phyloP scores from a whole-genome alignment of 2,797 vertebrate species.

The Psittacula echo region DNA sequence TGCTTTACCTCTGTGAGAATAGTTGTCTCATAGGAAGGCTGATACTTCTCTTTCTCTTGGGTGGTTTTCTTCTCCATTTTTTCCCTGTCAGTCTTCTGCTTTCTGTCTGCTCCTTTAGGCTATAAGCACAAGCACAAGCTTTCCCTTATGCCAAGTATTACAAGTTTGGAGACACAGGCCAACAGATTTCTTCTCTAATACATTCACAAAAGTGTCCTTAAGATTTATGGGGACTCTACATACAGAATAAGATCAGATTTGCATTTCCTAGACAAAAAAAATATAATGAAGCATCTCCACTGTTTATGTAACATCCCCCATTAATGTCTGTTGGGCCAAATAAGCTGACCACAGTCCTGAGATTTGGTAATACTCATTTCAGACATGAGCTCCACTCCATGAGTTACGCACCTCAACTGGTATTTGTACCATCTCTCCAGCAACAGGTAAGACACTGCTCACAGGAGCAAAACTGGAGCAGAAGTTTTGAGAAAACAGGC shows the following conservation, averaged over 20 bases:
- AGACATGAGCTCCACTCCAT: not conserved
- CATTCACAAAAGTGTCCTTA: slow-evolving; percentile 19
- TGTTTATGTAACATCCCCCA: not conserved
- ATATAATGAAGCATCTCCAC: not conserved
- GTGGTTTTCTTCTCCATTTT: slow-evolving; percentile 92
- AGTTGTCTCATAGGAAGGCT: slow-evolving; percentile 89
- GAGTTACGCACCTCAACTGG: not conserved
- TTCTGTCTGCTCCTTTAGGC: slow-evolving; percentile 97
- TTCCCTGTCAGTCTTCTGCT: slow-evolving; percentile 95
- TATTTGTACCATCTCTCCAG: not conserved
- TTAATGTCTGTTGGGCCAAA: not conserved
- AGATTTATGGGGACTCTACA: not conserved
- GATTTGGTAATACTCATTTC: not conserved
- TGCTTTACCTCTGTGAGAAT: slow-evolving; percentile 87
- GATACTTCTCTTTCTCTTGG: slow-evolving; percentile 94
- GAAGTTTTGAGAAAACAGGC: not conserved
- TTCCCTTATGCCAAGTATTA: slow-evolving; percentile 45
- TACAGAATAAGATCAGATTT: not conserved
- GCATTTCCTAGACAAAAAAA: not conserved
- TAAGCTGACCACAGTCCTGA: not conserved
- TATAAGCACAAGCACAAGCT: slow-evolving; percentile 71
- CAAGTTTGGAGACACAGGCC: slow-evolving; percentile 7
- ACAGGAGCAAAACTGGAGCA: not conserved
- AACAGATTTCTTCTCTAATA: not conserved
- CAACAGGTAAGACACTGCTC: not conserved